These are phyloP conservation scores for Galagoides demidoff DNA, from an alignment of 2,797 vertebrate genomes.

Conservation along the genomic window DNA sequence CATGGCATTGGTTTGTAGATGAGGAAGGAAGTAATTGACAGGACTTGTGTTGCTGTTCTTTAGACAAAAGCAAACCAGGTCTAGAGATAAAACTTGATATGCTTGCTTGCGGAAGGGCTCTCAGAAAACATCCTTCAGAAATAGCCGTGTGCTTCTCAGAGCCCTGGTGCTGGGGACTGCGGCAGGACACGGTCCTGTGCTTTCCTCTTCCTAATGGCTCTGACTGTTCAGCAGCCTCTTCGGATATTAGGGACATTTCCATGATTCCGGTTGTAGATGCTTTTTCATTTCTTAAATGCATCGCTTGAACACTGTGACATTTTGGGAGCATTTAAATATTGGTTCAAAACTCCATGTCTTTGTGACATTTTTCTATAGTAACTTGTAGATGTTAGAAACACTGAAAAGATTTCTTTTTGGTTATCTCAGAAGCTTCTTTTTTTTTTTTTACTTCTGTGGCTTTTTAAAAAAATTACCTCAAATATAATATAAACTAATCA, in stretches of 20 bases:
- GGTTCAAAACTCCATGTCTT: background rate
- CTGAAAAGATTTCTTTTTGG: background rate
- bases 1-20: background rate
- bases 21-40: background rate
- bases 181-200: background rate
- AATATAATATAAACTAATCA: conserved; percentile 13
- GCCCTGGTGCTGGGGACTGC: background rate
- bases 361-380: conserved; percentile 13
- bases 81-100: background rate
- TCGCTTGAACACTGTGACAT: background rate
- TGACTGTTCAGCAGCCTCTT: background rate
- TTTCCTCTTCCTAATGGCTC: background rate
- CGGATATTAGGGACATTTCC: background rate
- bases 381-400: conserved; percentile 26
- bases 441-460: background rate
- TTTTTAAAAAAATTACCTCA: background rate
- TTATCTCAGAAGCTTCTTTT: background rate
- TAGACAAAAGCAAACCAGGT: background rate
- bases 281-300: background rate
- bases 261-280: background rate
- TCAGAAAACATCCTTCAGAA: conserved; percentile 14
- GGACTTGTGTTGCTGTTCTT: background rate
- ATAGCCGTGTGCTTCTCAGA: background rate
- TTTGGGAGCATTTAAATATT: conserved; percentile 20
- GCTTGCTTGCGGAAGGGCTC: background rate